Base-by-base conservation (phyloP, 2,797 vertebrate genomes). In the Leuciscus waleckii region DNA sequence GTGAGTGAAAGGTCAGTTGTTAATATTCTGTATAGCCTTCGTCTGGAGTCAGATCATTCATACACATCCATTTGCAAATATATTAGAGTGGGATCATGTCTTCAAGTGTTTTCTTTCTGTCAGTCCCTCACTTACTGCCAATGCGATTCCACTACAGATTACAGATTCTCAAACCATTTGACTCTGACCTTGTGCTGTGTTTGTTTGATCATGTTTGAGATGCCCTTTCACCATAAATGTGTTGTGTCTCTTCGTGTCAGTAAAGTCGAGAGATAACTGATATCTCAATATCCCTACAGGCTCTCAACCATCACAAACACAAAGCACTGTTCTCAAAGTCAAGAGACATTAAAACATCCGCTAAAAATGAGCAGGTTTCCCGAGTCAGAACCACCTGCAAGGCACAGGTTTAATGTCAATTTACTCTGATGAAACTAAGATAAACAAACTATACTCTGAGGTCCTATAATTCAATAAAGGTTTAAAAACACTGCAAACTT, bases 151-250 rank as follows among this genome's bases (percentile, higher is more conserved):
- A 63, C 11, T 11, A 63, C n/a, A 29, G 58, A 26, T 63, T 16
- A 63, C 58, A 29, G 32, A 21, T 68, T 68, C 65, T 68, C 65
- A 51, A 46, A 49, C 26, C 26, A 56, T 39, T 37, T 21, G 23
- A 26, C 75, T 32, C 58, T 46, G 43, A 35, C 17, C 43, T 51
- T 49, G 19, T 68, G 63, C 32, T 37, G 21, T 78, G 54, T 78
- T 41, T n/a, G 35, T 61, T 11, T 51, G 46, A 51, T 51, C 9
- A 56, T 8, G 75, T 77, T 56, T 61, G 7, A 39, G 75, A 77
- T 77, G 54, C 35, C 32, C 54, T 75, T 75, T 75, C 73, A 54
- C 49, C 26, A 32, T 35, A 54, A 54, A 75, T 81, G 37, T 49
- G 11, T 54, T 41, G 37, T 65, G 6, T 39, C 29, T 69, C 41